Evolutionary conservation across 2,797 vertebrate genomes (phyloP), one percentile per base, ranked within the genome.

Genomic region (Chromobotia macracanthus): DNA sequence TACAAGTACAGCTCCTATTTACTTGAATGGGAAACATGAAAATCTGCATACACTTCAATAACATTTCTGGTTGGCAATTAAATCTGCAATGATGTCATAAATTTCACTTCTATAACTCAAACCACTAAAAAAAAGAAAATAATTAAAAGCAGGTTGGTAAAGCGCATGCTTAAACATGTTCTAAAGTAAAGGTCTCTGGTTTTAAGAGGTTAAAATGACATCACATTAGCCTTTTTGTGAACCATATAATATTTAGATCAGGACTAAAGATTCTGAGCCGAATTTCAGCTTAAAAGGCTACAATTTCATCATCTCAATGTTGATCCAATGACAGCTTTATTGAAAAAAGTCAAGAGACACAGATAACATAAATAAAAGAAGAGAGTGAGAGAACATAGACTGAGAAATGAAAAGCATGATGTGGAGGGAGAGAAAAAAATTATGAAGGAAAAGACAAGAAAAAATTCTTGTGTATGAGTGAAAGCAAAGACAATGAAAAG

Each of bases 281-380:
- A 10, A 55, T 25, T 66, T 66, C 48, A 51, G 3, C 46, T 53
- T 73, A 73, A 63, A 50, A 31, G 5, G 7, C 58, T 23, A 35
- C 21, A 41, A n/a, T 66, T 66, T 55, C 31, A 66, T 77, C 38
- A 58, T 21, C 23, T 58, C 51, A 67, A 44, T 56, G 16, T 31
- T 58, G 35, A 77, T 58, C 66, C 21, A 4, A 55, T 25, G 19
- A 65, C 19, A 25, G 56, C 25, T 35, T 53, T 23, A 41, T 23
- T 72, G 21, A 72, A 72, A 16, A n/a, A 53, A 46, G 53, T 31
- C 65, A 69, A 66, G 67, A 60, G 38, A 61, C 58, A 50, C n/a
- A 58, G 65, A 77, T 38, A 63, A 10, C 41, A 61, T 63, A 51
- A n/a, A 74, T 21, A 35, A 56, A 58, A 68, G 64, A 80, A 38